Evolutionary conservation across 53 echinoderm and acorn worm genomes (phyloP).

Genomic region (Hippasteria phrygiana): DNA sequence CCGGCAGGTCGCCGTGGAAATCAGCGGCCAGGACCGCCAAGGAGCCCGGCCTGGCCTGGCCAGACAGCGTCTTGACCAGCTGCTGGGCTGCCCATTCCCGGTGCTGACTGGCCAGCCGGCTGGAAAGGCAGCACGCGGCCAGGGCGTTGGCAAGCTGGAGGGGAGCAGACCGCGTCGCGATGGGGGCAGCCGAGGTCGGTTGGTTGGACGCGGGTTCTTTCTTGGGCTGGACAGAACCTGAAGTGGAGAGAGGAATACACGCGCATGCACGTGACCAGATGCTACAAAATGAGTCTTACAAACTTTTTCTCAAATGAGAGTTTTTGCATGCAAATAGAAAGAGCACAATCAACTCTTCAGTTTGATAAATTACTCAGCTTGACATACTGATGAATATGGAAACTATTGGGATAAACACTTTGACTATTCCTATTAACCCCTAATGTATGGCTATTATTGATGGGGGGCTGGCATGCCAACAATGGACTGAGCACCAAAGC

Average conservation of each 20-base stretch:
- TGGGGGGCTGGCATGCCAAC: no score
- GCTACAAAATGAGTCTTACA: no score
- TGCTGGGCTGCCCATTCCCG: constrained; percentile 99
- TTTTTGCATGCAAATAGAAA: no score
- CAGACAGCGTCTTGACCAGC: constrained; percentile 91
- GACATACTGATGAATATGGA: no score
- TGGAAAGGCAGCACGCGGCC: constrained; percentile 95
- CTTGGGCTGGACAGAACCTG: constrained; percentile 16
- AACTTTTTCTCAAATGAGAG: no score
- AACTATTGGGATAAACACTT: no score
- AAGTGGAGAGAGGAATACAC: background rate
- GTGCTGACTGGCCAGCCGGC: constrained; percentile 85
- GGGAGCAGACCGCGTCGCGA: constrained; percentile 34
- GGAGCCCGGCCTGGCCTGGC: constrained; percentile 61
- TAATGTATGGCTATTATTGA: no score
- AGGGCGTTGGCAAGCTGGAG: constrained; percentile 95
- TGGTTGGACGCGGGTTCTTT: background rate
- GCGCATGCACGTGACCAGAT: background rate
- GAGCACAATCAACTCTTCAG: no score
- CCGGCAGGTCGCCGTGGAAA: constrained; percentile 79
- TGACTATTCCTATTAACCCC: no score
- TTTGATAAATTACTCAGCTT: no score
- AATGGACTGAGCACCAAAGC: no score
- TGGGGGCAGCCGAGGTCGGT: background rate
- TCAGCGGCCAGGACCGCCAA: constrained; percentile 72